Conservation (phyloP, 2,888 invertebrate species). For the Apodemia zela region DNA sequence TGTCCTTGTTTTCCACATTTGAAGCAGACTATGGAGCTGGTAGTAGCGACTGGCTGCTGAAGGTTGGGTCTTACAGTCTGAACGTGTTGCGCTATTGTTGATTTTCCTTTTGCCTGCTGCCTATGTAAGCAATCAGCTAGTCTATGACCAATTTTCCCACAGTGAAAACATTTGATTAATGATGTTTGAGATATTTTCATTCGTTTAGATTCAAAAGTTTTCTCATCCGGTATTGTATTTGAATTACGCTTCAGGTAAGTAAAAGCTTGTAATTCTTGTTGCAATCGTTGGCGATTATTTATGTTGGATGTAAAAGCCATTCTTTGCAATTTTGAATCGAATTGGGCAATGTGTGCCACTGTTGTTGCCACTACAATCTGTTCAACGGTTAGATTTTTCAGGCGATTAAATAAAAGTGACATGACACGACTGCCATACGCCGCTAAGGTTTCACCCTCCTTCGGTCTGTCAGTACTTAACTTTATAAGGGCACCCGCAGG, state of each 20-base stretch:
- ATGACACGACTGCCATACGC: constrained; percentile 18
- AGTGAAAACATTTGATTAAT: background rate
- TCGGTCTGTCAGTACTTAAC: constrained; percentile 22
- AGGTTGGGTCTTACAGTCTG: background rate
- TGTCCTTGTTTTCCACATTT: constrained; percentile 9
- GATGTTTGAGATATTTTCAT: background rate
- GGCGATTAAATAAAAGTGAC: constrained; percentile 12
- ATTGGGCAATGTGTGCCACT: constrained; percentile 26
- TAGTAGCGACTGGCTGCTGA: background rate
- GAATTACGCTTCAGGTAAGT: background rate
- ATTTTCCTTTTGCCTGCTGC: too few species aligned
- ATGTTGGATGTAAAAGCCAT: constrained; percentile 21
- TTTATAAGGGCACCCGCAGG: constrained; percentile 24
- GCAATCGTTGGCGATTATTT: background rate
- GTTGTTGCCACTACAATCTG: constrained; percentile 23
- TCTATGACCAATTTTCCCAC: too few species aligned
- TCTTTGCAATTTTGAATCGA: background rate
- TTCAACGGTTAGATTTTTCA: constrained; percentile 22
- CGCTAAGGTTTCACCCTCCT: constrained; percentile 16
- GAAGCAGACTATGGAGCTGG: constrained; percentile 4
- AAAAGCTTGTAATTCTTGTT: background rate
- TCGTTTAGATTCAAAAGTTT: too few species aligned
- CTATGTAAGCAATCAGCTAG: too few species aligned
- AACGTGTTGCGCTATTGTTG: background rate
- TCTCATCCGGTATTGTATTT: background rate